Base-by-base conservation (phyloP, 2,888 invertebrate genomes). In the Mystacides longicornis region DNA sequence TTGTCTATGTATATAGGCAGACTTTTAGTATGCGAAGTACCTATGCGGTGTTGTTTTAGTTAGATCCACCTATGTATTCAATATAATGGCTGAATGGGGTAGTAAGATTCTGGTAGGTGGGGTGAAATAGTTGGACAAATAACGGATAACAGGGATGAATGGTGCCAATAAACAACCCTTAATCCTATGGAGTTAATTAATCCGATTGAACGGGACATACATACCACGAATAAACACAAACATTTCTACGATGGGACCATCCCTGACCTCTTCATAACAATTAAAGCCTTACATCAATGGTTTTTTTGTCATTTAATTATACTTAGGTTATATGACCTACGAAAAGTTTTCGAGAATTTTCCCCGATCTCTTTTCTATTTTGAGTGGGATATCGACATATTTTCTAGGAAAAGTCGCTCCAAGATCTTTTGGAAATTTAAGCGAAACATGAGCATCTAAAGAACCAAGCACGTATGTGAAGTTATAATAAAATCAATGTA, bases 121-220 rank as follows among this genome's bases (percentile, higher is more conserved):
- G 21, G 21, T n/a, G n/a, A n/a, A 20, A 23, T 23, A 23, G 11
- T n/a, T n/a, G 48, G 23, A 48, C 48, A 48, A 48, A 48, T 48
- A 48, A 16, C 18, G 48, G 23, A 48, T 20, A 23, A 48, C 23
- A n/a, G 20, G 20, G 23, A 48, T 48, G 48, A 21, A 48, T 23
- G 18, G 48, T 48, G 48, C 48, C 48, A 48, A 48, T 48, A 48
- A 48, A 48, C 48, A 48, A 23, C 48, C 23, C 48, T 23, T 48
- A 23, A 48, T 48, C 48, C 48, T 23, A 20, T 16, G 16, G 23
- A 48, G 23, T 48, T 48, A 48, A 48, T 48, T 48, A 48, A 48
- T 48, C 22, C 21, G 48, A 45, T 45, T 45, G 45, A 19, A 37
- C 37, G 37, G 37, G 37, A 37, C 37, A 37, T 16, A 37, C 37